These are phyloP conservation scores for Diorhabda elongata DNA, from an alignment of 1,140 invertebrate genomes.

Conservation along the genomic window DNA sequence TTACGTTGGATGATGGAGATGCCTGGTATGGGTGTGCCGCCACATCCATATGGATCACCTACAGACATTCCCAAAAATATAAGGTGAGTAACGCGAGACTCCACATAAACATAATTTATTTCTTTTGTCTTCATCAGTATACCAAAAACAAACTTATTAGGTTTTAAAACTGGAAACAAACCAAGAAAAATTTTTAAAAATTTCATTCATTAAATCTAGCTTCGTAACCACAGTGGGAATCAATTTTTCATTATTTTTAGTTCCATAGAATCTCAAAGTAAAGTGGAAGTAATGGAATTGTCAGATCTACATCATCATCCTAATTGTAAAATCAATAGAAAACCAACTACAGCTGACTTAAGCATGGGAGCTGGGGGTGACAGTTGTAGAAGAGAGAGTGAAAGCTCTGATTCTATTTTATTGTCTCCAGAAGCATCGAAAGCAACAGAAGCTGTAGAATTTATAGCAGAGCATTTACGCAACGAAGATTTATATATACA, in stretches of 20 bases:
- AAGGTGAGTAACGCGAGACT: constrained; percentile 48
- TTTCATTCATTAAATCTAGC: no score
- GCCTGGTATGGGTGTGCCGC: constrained; percentile 77
- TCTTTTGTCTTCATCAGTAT: not conserved
- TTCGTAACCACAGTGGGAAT: no score
- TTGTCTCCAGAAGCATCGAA: constrained; percentile 89
- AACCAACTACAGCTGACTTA: constrained; percentile 56
- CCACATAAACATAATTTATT: not conserved
- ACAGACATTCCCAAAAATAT: constrained; percentile 77
- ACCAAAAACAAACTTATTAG: no score
- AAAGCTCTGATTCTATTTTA: constrained; percentile 84
- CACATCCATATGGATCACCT: constrained; percentile 73
- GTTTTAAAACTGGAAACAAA: not conserved
- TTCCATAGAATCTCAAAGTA: constrained; percentile 57
- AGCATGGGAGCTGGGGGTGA: constrained; percentile 57
- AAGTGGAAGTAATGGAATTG: constrained; percentile 90
- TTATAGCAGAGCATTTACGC: constrained; percentile 95
- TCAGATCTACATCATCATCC: constrained; percentile 93
- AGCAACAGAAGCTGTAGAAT: constrained; percentile 95
- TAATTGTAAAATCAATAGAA: constrained; percentile 91
- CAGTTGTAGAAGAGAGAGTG: constrained; percentile 73
- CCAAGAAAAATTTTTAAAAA: not conserved
- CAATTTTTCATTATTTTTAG: constrained; percentile 28
- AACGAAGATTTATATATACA: constrained; percentile 97
- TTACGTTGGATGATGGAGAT: constrained; percentile 97